Evolutionary conservation across 2,113 vertebrate species (phyloP).

Genomic region (Pseudopodoces humilis): DNA sequence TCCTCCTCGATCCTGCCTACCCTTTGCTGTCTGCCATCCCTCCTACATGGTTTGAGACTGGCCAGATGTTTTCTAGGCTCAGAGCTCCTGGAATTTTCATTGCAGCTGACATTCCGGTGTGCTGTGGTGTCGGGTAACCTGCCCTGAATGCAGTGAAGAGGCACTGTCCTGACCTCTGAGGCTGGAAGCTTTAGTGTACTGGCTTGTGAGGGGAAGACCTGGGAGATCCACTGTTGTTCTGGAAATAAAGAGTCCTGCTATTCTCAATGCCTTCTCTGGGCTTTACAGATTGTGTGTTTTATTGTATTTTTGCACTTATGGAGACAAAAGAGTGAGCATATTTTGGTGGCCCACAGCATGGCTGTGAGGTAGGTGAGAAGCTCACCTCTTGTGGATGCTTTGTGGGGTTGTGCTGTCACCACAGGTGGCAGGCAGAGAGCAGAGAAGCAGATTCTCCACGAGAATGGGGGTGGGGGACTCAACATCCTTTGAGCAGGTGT

Average conservation of each 20-base stretch:
- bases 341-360: not conserved
- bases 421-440: not conserved
- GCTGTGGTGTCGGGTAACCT: not conserved
- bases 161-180: accelerated
- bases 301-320: not conserved
- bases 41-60: not conserved
- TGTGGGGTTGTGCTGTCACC: not conserved
- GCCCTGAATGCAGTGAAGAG: not conserved
- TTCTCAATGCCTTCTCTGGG: not conserved
- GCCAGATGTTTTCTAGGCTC: not conserved
- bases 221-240: not conserved
- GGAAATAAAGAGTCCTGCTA: not conserved
- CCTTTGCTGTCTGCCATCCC: not conserved
- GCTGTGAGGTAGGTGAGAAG: not conserved
- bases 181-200: not conserved
- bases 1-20: accelerated
- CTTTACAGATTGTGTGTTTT: not conserved
- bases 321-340: not conserved
- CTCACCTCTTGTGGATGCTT: not conserved
- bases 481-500: not conserved
- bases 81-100: not conserved
- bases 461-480: not conserved
- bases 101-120: not conserved
- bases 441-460: not conserved
- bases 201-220: not conserved